phyloP scores from a whole-genome alignment of 2,113 vertebrate species.

The Bagarius yarrelli region DNA sequence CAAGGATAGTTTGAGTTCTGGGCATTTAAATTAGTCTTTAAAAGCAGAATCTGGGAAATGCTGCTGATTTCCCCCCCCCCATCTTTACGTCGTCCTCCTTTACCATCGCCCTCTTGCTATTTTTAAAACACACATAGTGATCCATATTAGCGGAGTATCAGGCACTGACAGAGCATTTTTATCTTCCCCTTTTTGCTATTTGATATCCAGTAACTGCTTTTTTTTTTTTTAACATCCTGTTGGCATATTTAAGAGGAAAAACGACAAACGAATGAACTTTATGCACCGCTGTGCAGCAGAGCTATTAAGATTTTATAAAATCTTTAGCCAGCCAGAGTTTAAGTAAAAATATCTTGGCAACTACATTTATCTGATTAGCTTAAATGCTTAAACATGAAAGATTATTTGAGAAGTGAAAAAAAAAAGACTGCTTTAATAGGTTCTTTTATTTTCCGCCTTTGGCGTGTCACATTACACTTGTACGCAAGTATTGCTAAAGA shows the following conservation, averaged over 20 bases:
- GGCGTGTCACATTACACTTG: neutral
- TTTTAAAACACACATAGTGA: slow-evolving; percentile 21
- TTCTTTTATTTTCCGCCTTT: neutral
- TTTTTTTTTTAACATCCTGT: neutral
- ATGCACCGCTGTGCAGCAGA: neutral
- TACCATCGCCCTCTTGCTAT: slow-evolving; percentile 16
- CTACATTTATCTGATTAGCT: neutral
- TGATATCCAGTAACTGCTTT: neutral
- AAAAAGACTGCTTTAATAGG: neutral
- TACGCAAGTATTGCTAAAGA: neutral
- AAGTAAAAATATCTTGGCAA: no score
- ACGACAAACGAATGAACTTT: neutral
- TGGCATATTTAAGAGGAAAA: neutral
- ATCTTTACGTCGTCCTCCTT: neutral
- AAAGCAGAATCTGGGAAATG: neutral
- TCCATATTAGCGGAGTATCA: slow-evolving; percentile 23
- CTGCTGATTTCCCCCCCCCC: neutral
- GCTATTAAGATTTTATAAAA: neutral
- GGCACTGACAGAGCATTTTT: neutral
- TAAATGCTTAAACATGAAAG: neutral
- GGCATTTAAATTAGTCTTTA: neutral
- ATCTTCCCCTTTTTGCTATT: neutral
- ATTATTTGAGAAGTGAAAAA: neutral
- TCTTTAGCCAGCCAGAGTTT: no score
- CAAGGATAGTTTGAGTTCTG: neutral